Conservation (phyloP, 2,113 vertebrate species). For the Geococcyx californianus region DNA sequence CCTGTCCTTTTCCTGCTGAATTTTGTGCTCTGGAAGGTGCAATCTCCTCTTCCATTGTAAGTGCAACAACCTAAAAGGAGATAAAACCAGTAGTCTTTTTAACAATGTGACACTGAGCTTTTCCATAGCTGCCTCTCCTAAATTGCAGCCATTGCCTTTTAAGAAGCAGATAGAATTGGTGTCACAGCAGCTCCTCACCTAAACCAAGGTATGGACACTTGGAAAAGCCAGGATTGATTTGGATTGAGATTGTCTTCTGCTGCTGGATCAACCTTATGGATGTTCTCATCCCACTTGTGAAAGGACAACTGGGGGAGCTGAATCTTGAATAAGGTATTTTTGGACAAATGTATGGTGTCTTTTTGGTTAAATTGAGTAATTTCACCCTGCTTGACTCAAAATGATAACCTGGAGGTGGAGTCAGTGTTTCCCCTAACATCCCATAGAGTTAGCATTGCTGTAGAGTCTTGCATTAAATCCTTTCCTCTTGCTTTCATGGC, state of each 20-base stretch:
- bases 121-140: background rate
- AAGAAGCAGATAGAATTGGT: background rate
- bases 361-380: background rate
- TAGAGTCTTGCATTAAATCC: background rate
- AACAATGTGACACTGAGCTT: background rate
- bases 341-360: background rate
- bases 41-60: background rate
- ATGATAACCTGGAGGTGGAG: background rate
- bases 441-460: background rate
- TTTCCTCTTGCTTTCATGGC: background rate
- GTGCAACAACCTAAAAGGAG: background rate
- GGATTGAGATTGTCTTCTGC: background rate
- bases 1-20: background rate
- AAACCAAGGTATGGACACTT: background rate
- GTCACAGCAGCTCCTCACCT: background rate
- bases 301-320: fast-evolving
- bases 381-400: background rate
- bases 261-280: background rate
- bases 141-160: background rate
- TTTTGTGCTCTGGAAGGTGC: background rate
- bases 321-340: background rate
- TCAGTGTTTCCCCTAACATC: background rate
- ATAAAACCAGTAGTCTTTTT: background rate
- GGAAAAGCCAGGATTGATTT: background rate
- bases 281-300: background rate